Conservation (phyloP, 2,888 invertebrate species). For the Alviniconcha strummeri region DNA sequence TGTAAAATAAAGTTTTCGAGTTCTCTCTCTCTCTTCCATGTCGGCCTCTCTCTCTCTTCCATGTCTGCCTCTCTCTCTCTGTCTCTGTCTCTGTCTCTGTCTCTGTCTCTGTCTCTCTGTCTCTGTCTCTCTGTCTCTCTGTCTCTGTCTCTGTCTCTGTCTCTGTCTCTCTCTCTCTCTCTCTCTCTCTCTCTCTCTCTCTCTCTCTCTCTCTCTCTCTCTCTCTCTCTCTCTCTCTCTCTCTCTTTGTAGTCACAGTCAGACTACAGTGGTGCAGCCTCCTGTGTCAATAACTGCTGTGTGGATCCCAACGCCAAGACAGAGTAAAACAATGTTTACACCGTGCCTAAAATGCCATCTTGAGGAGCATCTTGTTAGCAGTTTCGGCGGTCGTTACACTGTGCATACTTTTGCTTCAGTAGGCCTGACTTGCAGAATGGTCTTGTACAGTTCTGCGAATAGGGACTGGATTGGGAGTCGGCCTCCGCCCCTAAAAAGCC, state of each 20-base stretch:
- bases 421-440: not conserved
- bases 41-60: not conserved
- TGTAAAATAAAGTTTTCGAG: not conserved
- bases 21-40: not conserved
- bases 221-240: constrained; percentile 23
- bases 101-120: constrained; percentile 5
- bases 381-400: not conserved
- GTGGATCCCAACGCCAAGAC: not conserved
- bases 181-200: constrained; percentile 11
- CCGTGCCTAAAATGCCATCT: not conserved
- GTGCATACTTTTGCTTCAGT: not conserved
- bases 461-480: too few species aligned
- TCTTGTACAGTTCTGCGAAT: too few species aligned
- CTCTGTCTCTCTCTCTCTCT: constrained; percentile 16
- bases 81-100: constrained; percentile 17
- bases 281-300: not conserved
- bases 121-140: constrained; percentile 19
- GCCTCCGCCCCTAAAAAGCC: too few species aligned
- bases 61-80: constrained; percentile 3
- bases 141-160: constrained; percentile 22
- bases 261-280: not conserved
- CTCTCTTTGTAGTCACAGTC: not conserved
- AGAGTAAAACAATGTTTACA: not conserved
- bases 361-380: not conserved
- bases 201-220: constrained; percentile 22